A percentile compares a stretch with the other conserved stretches of the same genome.
These are phyloP conservation scores for Adineta ricciae DNA, from an alignment of 2,888 invertebrate species.

Conservation along the genomic window DNA sequence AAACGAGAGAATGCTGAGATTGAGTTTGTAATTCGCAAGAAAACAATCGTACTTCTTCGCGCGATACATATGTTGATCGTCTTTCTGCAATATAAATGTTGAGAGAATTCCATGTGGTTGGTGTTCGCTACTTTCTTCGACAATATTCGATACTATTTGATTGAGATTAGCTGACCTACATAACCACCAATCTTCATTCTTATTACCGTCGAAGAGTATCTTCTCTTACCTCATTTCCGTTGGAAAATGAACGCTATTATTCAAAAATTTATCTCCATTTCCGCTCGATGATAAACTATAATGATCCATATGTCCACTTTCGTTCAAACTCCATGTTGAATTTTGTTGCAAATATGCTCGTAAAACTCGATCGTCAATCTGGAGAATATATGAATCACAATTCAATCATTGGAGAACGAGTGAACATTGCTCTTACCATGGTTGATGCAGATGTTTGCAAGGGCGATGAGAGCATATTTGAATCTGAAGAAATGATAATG, in stretches of 20 bases:
- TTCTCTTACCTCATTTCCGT: neutral
- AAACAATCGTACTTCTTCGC: neutral
- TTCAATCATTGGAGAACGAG: too few species aligned
- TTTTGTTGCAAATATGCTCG: neutral
- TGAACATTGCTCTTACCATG: neutral
- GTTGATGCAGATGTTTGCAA: neutral
- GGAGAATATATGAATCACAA: neutral
- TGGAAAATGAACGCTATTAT: neutral
- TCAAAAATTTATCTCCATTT: neutral
- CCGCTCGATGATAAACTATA: neutral
- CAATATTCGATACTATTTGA: slow-evolving; percentile 12
- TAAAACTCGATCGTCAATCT: slow-evolving; percentile 1
- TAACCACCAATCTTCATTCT: neutral
- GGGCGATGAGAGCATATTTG: neutral
- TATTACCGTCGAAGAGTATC: neutral
- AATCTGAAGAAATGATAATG: neutral
- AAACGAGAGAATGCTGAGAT: too few species aligned
- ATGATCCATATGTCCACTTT: neutral
- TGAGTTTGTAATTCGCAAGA: too few species aligned
- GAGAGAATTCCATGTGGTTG: neutral
- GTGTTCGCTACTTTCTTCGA: slow-evolving; percentile 15
- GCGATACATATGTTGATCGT: neutral
- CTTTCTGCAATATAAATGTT: neutral
- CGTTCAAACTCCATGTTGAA: neutral
- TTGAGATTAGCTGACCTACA: slow-evolving; percentile 8